Conservation (phyloP, 2,113 vertebrate species). For the Rhodinocichla rosea region DNA sequence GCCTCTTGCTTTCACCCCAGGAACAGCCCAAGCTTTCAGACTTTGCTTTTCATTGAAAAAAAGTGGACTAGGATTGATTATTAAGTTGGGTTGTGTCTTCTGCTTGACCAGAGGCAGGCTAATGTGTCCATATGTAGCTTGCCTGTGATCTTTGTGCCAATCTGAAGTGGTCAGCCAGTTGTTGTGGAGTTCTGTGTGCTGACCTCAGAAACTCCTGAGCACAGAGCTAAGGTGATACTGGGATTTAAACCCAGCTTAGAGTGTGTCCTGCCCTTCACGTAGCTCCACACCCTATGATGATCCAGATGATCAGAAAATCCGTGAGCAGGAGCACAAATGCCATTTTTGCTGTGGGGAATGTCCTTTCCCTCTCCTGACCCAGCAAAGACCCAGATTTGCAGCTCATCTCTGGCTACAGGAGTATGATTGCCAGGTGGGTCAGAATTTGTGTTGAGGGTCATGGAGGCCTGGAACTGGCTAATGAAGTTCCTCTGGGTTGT, state of each 20-base stretch:
- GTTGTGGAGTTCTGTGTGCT: background rate
- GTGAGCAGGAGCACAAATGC: background rate
- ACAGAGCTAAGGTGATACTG: background rate
- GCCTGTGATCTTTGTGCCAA: background rate
- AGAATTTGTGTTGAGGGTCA: background rate
- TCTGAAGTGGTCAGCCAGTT: background rate
- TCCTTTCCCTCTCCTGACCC: background rate
- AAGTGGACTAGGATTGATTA: background rate
- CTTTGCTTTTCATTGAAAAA: background rate
- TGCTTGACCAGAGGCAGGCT: background rate
- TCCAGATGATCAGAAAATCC: background rate
- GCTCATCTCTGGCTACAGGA: rapidly evolving
- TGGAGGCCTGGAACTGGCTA: background rate
- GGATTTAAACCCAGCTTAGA: background rate
- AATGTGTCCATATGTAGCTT: background rate
- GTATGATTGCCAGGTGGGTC: rapidly evolving
- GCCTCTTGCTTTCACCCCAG: background rate
- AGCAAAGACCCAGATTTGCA: rapidly evolving
- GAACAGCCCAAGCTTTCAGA: background rate
- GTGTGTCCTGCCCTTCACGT: background rate
- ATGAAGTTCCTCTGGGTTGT: background rate
- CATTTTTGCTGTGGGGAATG: background rate
- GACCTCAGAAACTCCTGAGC: background rate
- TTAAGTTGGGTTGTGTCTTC: background rate
- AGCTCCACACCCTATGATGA: background rate